These are phyloP conservation scores for Cataglyphis cursor DNA, from an alignment of 2,888 invertebrate genomes.

Conservation along the genomic window DNA sequence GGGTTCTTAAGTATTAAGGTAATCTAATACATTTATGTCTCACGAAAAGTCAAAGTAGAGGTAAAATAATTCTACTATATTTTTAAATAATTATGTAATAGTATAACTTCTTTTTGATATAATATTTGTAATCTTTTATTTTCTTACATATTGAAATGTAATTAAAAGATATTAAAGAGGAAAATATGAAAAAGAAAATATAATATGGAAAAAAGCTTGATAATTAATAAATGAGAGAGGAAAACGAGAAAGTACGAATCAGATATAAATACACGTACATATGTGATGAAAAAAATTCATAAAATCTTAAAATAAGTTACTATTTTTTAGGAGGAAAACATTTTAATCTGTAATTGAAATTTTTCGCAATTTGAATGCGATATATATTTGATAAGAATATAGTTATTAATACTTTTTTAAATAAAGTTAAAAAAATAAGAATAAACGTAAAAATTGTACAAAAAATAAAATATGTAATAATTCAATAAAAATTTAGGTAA, in stretches of 20 bases:
- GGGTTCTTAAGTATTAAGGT: constrained; percentile 1
- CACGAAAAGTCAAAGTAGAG: constrained; percentile 6
- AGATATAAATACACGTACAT: neutral
- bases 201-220: neutral
- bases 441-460: neutral
- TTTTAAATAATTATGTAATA: neutral
- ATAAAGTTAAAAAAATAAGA: neutral
- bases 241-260: neutral
- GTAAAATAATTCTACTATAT: neutral
- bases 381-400: neutral
- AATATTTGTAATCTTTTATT: neutral
- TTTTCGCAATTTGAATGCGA: neutral
- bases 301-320: constrained; percentile 13
- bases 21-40: constrained; percentile 15
- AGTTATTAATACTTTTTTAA: neutral
- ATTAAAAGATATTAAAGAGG: neutral
- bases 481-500: neutral
- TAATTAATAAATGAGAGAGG: constrained; percentile 4
- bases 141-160: neutral
- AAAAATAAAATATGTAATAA: neutral
- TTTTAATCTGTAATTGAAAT: neutral
- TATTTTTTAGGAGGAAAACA: neutral
- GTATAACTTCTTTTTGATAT: neutral
- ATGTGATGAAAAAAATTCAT: neutral
- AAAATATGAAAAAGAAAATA: neutral